Percentiles rank a stretch among this genome's conserved stretches.
Conservation (phyloP, 2,888 invertebrate species). For the Acleris literana region DNA sequence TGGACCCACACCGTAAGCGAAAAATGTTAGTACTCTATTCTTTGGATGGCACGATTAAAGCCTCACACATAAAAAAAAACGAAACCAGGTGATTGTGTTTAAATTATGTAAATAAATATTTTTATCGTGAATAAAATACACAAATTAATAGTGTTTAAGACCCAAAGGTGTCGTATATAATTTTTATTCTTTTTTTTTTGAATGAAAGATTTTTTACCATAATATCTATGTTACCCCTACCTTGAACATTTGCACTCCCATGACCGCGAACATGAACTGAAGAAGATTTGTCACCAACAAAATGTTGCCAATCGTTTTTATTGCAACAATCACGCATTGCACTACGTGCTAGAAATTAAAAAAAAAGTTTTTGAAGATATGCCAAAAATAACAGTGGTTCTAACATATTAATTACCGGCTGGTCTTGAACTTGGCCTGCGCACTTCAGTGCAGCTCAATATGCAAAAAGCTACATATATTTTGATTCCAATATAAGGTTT, state of each 20-base stretch:
- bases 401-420: too few relatives aligned
- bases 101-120: slow-evolving; percentile 33
- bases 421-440: too few relatives aligned
- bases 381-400: slow-evolving; percentile 2
- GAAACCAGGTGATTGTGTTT: slow-evolving; percentile 61
- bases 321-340: slow-evolving; percentile 99
- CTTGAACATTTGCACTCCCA: slow-evolving; percentile 99
- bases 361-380: slow-evolving; percentile 13
- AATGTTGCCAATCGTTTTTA: slow-evolving; percentile 99
- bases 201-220: slow-evolving; percentile 38
- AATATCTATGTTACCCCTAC: slow-evolving; percentile 84
- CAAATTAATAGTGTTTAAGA: slow-evolving; percentile 47
- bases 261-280: slow-evolving; percentile 99
- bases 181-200: slow-evolving; percentile 29
- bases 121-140: slow-evolving; percentile 39
- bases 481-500: too few relatives aligned
- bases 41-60: slow-evolving; percentile 54
- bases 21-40: slow-evolving; percentile 63
- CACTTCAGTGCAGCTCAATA: too few relatives aligned
- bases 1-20: slow-evolving; percentile 72
- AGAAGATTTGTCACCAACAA: slow-evolving; percentile 99
- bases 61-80: slow-evolving; percentile 66
- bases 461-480: too few relatives aligned
- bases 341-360: slow-evolving; percentile 94
- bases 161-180: slow-evolving; percentile 76